Base-by-base conservation (phyloP, 2,888 invertebrate species). In the Melinaea menophilus region DNA sequence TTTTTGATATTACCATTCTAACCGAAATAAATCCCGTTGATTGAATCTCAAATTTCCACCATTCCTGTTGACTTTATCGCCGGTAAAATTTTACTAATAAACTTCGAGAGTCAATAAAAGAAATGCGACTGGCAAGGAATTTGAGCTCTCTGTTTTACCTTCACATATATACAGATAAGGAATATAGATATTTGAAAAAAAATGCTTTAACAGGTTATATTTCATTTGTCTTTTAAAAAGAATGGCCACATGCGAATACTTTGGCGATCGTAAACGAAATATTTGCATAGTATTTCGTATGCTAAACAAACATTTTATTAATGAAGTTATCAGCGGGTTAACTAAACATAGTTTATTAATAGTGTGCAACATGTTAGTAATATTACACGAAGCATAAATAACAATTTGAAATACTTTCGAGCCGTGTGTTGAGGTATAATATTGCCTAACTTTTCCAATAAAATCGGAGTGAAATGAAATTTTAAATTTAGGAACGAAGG, bases 361-460 rank as follows among this genome's bases (percentile, higher is more conserved):
- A 2, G 0, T 5, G 41, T 9, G 11, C 0, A 9, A 11, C 11
- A 41, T 9, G 9, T 41, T 41, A 9, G 3, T 41, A 41, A 41
- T 9, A 41, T 9, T 41, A 9, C 7, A 37, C 7, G 7, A 2
- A 5, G 37, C 7, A 5, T 37, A 37, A 5, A 37, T 4, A n/a
- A 22, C 22, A 22, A 48, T 5, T 69, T 9, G 55, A 4, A 48
- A 63, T 71, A 64, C 70, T 56, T 12, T 7, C 3, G 5, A 57
- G 41, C 79, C 33, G 71, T 83, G 66, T 76, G 75, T 73, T 61
- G 48, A 58, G 63, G 70, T 74, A 77, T 80, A 82, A 81, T 76
- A 79, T 84, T 83, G 79, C 84, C 84, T 81, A 88, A 88, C 85
- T 89, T 88, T 87, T 82, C 83, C 84, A 88, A 88, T 88, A 88